phyloP scores from a whole-genome alignment of 2,113 vertebrate species.

The Heterochromis multidens region DNA sequence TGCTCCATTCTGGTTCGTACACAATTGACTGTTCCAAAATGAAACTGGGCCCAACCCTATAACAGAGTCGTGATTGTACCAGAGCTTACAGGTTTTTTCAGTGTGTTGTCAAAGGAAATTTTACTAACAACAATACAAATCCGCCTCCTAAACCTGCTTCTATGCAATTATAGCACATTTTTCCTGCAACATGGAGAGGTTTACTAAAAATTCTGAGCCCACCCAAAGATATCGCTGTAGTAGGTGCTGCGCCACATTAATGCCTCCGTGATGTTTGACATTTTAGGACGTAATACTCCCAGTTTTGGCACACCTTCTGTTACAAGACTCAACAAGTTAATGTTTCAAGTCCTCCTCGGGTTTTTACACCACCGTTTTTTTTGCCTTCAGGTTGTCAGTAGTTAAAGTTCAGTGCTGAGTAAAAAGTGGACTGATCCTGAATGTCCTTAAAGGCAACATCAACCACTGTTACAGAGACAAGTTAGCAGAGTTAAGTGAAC shows the following conservation, averaged over 20 bases:
- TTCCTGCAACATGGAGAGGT: slow-evolving; percentile 15
- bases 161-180: not conserved
- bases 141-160: slow-evolving; percentile 9
- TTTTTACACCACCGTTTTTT: slow-evolving; percentile 2
- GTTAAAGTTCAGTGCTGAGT: slow-evolving; percentile 49
- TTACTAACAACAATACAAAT: slow-evolving; percentile 26
- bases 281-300: slow-evolving; percentile 21
- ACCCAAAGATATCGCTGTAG: not conserved
- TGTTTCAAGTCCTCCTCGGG: slow-evolving; percentile 32
- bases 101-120: slow-evolving; percentile 12
- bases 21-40: slow-evolving; percentile 19
- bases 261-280: not conserved
- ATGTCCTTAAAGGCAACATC: slow-evolving; percentile 58
- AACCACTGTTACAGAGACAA: slow-evolving; percentile 12
- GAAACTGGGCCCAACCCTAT: slow-evolving; percentile 25
- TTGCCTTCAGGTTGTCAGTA: slow-evolving; percentile 24
- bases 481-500: slow-evolving; percentile 19
- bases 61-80: slow-evolving; percentile 45
- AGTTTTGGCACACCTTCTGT: slow-evolving; percentile 46
- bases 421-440: slow-evolving; percentile 46
- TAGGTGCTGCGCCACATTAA: slow-evolving; percentile 1
- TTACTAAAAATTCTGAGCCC: not conserved
- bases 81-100: slow-evolving; percentile 29
- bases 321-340: slow-evolving; percentile 7
- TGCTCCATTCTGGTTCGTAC: slow-evolving; percentile 9